phyloP scores from a whole-genome alignment of 2,797 vertebrate genomes.

The Poliocrania exsul region DNA sequence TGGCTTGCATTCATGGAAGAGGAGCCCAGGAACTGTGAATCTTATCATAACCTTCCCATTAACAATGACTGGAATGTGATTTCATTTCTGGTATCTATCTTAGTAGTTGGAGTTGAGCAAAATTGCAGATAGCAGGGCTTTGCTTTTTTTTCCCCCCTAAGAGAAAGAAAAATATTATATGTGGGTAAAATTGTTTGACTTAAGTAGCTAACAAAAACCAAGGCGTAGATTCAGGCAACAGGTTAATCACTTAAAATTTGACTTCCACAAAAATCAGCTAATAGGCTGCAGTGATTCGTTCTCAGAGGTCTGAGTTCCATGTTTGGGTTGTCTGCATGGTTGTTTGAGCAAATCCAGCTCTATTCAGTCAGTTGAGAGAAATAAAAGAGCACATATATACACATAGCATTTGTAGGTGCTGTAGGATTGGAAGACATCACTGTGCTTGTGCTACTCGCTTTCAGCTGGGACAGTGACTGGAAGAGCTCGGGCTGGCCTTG shows the following conservation, averaged over 20 bases:
- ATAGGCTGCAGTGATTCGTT: neutral
- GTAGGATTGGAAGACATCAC: neutral
- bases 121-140: neutral
- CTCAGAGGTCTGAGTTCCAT: neutral
- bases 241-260: neutral
- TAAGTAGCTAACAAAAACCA: neutral
- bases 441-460: neutral
- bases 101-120: neutral
- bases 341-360: neutral
- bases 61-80: neutral
- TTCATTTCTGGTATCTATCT: neutral
- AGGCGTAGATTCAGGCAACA: neutral
- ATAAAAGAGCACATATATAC: neutral
- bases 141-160: neutral
- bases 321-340: neutral
- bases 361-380: neutral
- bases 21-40: neutral
- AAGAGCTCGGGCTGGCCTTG: neutral
- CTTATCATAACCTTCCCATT: conserved; percentile 23
- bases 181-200: neutral
- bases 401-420: neutral
- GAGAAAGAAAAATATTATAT: neutral
- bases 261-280: neutral
- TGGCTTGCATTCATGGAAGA: neutral
- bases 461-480: neutral